Evolutionary conservation across 2,797 vertebrate species (phyloP).

Genomic region (Podarcis lilfordi): DNA sequence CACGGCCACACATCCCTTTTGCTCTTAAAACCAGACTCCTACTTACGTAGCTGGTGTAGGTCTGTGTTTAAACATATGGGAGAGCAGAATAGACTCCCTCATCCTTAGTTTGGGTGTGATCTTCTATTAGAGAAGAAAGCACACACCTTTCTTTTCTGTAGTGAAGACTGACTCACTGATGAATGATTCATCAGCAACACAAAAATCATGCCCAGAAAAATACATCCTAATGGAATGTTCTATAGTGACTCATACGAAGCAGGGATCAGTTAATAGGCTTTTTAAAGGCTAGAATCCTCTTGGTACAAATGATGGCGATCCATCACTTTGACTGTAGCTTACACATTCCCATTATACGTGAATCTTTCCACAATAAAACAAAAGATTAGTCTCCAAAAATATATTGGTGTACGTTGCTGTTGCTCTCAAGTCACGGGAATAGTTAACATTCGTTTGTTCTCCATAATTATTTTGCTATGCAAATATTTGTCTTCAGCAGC

Average conservation of each 20-base stretch:
- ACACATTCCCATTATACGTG: not conserved
- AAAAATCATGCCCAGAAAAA: constrained; percentile 37
- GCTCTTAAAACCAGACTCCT: not conserved
- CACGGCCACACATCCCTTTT: not conserved
- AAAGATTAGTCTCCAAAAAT: not conserved
- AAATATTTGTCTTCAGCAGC: not conserved
- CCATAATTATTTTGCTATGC: not conserved
- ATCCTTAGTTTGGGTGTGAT: not conserved
- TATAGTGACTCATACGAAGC: constrained; percentile 51
- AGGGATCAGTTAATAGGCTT: constrained; percentile 28
- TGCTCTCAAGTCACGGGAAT: not conserved
- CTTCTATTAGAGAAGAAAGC: not conserved
- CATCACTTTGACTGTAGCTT: not conserved
- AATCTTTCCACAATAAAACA: not conserved
- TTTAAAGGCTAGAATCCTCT: constrained; percentile 55
- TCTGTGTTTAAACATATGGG: not conserved
- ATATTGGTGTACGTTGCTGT: not conserved
- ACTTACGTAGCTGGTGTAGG: not conserved
- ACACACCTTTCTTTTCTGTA: constrained; percentile 39
- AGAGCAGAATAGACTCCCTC: not conserved
- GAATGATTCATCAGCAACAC: constrained; percentile 41
- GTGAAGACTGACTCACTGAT: constrained; percentile 54
- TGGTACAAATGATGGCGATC: constrained; percentile 31
- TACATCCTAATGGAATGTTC: constrained; percentile 46
- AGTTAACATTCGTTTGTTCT: constrained; percentile 7